phyloP scores from a whole-genome alignment of 2,113 vertebrate genomes.

The Talpa occidentalis region DNA sequence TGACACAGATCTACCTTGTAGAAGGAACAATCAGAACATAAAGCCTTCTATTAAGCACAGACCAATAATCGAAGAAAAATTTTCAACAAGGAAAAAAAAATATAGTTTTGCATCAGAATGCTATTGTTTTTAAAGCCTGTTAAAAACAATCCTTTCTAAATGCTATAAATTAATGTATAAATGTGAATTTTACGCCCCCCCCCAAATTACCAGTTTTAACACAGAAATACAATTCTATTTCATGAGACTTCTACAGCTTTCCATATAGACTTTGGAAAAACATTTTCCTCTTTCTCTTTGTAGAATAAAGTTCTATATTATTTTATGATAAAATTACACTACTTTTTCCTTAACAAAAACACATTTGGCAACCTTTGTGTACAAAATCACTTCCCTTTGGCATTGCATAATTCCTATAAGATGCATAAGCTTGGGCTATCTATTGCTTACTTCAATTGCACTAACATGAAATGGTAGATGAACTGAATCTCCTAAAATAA shows the following conservation, averaged over 20 bases:
- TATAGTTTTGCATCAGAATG: not conserved
- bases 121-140: not conserved
- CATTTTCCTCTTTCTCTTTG: not conserved
- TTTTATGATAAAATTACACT: not conserved
- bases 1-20: not conserved
- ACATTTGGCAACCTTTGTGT: not conserved
- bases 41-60: not conserved
- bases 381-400: not conserved
- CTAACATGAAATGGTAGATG: not conserved
- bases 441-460: not conserved
- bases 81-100: not conserved
- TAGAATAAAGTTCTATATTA: not conserved
- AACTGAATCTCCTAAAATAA: not conserved
- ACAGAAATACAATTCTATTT: not conserved
- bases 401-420: not conserved
- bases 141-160: not conserved
- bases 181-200: not conserved
- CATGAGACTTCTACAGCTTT: not conserved
- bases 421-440: not conserved
- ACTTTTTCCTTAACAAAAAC: not conserved
- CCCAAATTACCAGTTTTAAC: not conserved
- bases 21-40: not conserved
- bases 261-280: not conserved
- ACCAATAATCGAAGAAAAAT: not conserved
- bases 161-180: not conserved